phyloP scores from a whole-genome alignment of 92 coral and sea anemone species.

The Anthopleura xanthogrammica region DNA sequence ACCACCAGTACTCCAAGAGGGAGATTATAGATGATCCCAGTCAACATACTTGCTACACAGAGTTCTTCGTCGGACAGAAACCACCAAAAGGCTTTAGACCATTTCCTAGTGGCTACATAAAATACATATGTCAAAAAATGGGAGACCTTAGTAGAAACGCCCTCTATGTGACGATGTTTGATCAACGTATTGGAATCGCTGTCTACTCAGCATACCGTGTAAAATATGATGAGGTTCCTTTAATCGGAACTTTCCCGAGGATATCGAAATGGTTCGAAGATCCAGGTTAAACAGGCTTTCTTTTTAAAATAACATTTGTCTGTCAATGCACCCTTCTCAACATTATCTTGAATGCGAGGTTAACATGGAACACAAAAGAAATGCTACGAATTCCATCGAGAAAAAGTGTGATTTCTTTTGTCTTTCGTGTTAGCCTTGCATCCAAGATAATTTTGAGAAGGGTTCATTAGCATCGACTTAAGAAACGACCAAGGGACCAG shows the following conservation, averaged over 20 bases:
- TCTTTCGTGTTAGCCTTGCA: too few species aligned
- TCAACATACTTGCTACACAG: background rate
- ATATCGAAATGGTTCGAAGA: background rate
- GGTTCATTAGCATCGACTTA: too few species aligned
- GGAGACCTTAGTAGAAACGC: background rate
- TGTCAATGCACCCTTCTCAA: too few species aligned
- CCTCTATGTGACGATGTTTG: background rate
- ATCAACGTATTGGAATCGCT: background rate
- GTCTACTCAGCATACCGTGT: background rate
- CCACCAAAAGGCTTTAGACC: background rate
- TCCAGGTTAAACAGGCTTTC: background rate
- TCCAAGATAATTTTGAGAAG: too few species aligned
- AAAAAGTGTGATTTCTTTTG: too few species aligned
- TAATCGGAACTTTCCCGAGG: background rate
- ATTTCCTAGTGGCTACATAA: background rate
- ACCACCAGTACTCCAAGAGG: background rate
- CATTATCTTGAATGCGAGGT: too few species aligned
- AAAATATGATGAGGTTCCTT: background rate
- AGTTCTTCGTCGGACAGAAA: background rate
- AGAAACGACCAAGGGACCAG: too few species aligned
- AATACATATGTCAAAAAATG: background rate
- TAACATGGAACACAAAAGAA: too few species aligned
- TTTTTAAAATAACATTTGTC: too few species aligned
- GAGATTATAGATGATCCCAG: too few species aligned
- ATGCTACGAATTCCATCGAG: too few species aligned